phyloP scores from a whole-genome alignment of 2,888 invertebrate genomes.

The Epinotia brunnichana region DNA sequence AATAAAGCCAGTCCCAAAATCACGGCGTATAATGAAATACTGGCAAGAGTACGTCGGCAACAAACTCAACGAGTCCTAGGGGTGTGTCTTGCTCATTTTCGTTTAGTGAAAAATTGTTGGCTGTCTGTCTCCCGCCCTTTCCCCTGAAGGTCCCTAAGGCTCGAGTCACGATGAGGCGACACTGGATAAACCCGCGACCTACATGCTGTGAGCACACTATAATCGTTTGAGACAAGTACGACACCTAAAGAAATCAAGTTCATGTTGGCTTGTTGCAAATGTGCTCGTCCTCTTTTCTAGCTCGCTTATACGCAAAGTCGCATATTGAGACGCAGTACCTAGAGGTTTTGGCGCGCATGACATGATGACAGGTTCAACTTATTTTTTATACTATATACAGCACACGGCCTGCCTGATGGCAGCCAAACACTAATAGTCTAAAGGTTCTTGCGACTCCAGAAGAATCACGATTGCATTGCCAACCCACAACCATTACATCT shows the following conservation, averaged over 20 bases:
- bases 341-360: background rate
- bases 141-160: slow-evolving; percentile 61
- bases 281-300: background rate
- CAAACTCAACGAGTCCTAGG: slow-evolving; percentile 61
- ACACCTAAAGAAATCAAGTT: background rate
- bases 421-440: no score
- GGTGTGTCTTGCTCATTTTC: slow-evolving; percentile 78
- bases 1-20: slow-evolving; percentile 56
- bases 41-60: slow-evolving; percentile 57
- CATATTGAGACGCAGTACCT: background rate
- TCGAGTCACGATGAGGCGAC: slow-evolving; percentile 29
- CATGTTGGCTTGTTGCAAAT: background rate
- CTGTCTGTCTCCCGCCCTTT: slow-evolving; percentile 52
- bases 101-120: slow-evolving; percentile 78
- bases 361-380: background rate
- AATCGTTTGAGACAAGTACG: slow-evolving; percentile 17
- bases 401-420: no score
- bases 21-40: slow-evolving; percentile 65
- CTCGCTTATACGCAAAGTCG: background rate
- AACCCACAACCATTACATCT: no score
- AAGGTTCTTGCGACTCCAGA: no score
- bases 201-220: slow-evolving; percentile 31
- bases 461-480: no score
- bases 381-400: no score
- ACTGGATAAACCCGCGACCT: slow-evolving; percentile 35